Percentiles rank a stretch among this genome's conserved stretches.
Evolutionary conservation across 1,140 invertebrate genomes (phyloP).

Genomic region (Pseudoatta argentina): DNA sequence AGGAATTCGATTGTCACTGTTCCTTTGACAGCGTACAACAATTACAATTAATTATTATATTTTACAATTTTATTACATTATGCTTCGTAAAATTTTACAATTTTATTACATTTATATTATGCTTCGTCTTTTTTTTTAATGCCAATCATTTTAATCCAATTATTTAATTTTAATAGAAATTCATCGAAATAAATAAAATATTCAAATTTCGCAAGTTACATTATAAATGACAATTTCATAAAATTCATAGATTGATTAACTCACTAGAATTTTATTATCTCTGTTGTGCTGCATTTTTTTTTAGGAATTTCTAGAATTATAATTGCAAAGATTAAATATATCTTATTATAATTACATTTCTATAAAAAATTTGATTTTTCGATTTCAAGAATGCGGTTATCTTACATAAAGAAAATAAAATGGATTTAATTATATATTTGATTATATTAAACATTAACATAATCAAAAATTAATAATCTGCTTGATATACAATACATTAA

Average conservation of each 20-base stretch:
- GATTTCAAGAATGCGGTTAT: background rate
- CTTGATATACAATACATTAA: background rate
- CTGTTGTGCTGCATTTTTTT: background rate
- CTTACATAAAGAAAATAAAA: background rate
- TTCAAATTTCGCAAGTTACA: background rate
- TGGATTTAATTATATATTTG: background rate
- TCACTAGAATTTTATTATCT: background rate
- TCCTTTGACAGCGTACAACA: too few relatives aligned
- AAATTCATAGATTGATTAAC: background rate
- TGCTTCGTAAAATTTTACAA: background rate
- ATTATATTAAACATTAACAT: background rate
- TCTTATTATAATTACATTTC: background rate
- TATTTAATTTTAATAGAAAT: conserved; percentile 12
- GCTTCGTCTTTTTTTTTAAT: background rate
- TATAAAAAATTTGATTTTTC: background rate
- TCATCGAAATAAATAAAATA: background rate
- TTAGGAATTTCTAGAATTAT: background rate
- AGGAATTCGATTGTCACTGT: too few relatives aligned
- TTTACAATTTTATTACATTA: background rate
- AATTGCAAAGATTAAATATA: background rate
- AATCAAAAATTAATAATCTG: background rate
- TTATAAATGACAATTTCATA: background rate
- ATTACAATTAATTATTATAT: background rate
- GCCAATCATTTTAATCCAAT: background rate
- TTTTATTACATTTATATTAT: conserved; percentile 15